Evolutionary conservation across 2,888 invertebrate species (phyloP), one percentile per base, ranked within the genome.

Genomic region (Steromphala cineraria): DNA sequence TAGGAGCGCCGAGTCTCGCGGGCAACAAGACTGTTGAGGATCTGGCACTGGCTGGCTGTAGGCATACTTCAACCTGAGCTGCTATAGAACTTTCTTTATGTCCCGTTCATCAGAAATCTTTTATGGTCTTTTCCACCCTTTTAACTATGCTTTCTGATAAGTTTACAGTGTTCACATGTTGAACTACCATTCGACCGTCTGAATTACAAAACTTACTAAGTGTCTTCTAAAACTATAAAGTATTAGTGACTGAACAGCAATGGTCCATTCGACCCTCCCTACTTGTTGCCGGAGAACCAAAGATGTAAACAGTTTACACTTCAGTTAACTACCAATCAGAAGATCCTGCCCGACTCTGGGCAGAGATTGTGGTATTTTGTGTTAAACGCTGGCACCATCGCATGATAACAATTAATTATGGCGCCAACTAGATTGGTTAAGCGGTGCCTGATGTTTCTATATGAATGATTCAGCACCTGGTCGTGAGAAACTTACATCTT

Each of bases 31-130:
- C 13, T 76, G 76, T 55, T 76, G 31, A 76, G 28, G 19, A 76
- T 55, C 21, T 53, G 36, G 36, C 76, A 76, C 76, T 76, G 76
- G 28, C 76, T 76, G 17, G 53, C 53, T 10, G 76, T 76, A 15
- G 76, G 76, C 76, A 76, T 76, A 19, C 8, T 56, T 5, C n/a
- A n/a, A n/a, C n/a, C n/a, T n/a, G 13, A 21, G 19, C 56, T 7
- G 10, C 46, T 46, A 10, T 46, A 46, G 46, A 46, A 4, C 1
- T 46, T 46, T 10, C 1, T 13, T 10, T 10, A 10, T 10, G 13
- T 10, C 1, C 1, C 10, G 13, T 1, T 10, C 13, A 5, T 46
- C 4, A 46, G 10, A 10, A 46, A 13, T 46, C 46, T 46, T 8
- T 1, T 1, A 46, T n/a, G n/a, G n/a, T n/a, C n/a, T n/a, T n/a